Evolutionary conservation across 2,888 invertebrate genomes (phyloP), one percentile per base, ranked within the genome.

Genomic region (Girardia tigrina): DNA sequence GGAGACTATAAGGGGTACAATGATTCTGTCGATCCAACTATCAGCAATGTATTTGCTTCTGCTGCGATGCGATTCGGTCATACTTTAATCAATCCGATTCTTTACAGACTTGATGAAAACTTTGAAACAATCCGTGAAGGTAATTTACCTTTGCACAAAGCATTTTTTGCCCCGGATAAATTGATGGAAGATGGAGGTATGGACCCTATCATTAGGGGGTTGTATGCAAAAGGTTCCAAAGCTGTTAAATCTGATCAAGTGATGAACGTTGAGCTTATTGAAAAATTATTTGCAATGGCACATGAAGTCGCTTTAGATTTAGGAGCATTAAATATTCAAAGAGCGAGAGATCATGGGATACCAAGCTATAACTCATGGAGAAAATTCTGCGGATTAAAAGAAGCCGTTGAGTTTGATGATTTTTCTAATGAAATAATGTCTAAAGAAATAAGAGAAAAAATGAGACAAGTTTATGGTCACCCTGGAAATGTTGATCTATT

Each of bases 91-190:
- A 95, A 97, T 83, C 98, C 98, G 0, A 86, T 91, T 70, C 86
- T 98, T 42, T 89, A 91, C 79, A 88, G 84, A 75, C 78, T 84
- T 12, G 82, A 84, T 78, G 88, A 89, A 80, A 88, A 89, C 69
- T 92, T 91, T 81, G 88, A 89, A 81, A 90, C 90, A 26, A 94
- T 94, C 79, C 87, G 89, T 0, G 90, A 93, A 85, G 95, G 97
- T 0, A 90, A 95, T 82, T 86, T 99, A 70, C 88, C 90, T 0
- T 86, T 98, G 2, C 90, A 94, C 77, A 89, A 92, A 83, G 95
- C 97, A 0, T 98, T 99, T 85, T 98, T 98, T 85, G 89, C 97
- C 0, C 97, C 98, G 0, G 95, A 94, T 90, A 86, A 95, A 77
- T 83, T 94, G 0, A 90, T 95, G 0, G 92, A 94, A 79, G 95